Base-by-base conservation (phyloP, 2,113 vertebrate species). In the Thymallus thymallus region DNA sequence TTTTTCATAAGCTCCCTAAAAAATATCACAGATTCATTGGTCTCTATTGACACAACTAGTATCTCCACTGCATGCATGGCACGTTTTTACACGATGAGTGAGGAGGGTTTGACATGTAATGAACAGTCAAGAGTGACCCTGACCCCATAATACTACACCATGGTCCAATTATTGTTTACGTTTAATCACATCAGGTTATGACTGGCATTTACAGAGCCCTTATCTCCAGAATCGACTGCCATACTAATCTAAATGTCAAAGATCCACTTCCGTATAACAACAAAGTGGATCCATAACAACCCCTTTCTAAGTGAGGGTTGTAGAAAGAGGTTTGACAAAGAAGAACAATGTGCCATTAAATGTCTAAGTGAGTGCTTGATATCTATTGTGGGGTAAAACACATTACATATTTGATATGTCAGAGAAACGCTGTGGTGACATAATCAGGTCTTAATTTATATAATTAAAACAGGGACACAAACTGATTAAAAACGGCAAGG, bases 391-490 rank as follows among this genome's bases (percentile, higher is more conserved):
- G 9, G 20, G 4, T 16, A 0, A 4, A 0, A 9, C 23, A 32
- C 3, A 16, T 30, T 6, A 64, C 62, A 64, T 64, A 29, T 64
- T 13, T 16, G 26, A 64, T 30, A 18, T 20, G 16, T 66, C 30
- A 35, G 18, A 20, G 6, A 12, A 18, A 66, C 16, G 2, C 4
- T 9, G 29, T 3, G 29, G 64, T 66, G 64, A 66, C 64, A 66
- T 20, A 35, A 66, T 66, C 18, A 32, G 64, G 16, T 32, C 16
- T 22, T 66, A 35, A 10, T 66, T 66, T 16, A 30, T 10, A 26
- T 64, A 32, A 66, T 35, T 32, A 66, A 66, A 66, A 66, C 64
- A 35, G 16, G 29, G 64, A 66, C 30, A 66, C 26, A 64, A 66
- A 35, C 16, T 35, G 30, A 32, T 35, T 14, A 18, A 35, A 35